These are phyloP conservation scores for Tangara arthus DNA, from an alignment of 2,797 vertebrate genomes.

Conservation along the genomic window DNA sequence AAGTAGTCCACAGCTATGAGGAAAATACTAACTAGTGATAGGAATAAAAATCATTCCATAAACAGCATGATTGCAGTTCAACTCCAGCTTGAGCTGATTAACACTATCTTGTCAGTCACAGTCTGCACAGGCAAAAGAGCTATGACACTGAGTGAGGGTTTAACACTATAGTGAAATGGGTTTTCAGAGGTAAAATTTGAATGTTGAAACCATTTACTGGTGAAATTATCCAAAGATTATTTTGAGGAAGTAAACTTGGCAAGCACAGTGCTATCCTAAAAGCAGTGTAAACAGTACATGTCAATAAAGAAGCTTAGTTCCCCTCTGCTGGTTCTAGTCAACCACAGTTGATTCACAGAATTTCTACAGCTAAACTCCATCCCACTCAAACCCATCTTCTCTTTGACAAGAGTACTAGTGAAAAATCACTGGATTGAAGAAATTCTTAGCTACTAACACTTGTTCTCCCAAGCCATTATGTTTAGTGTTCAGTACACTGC, in stretches of 20 bases:
- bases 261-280: neutral
- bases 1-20: neutral
- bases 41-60: neutral
- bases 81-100: neutral
- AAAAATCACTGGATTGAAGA: neutral
- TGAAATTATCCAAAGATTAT: neutral
- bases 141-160: fast-evolving
- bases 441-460: neutral
- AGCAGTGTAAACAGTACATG: neutral
- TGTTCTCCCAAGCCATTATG: neutral
- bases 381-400: neutral
- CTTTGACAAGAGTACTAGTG: neutral
- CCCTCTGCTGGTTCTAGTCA: neutral
- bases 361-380: neutral
- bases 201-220: neutral
- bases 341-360: neutral
- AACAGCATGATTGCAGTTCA: neutral
- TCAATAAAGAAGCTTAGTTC: neutral
- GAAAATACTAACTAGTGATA: neutral
- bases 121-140: neutral
- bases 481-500: neutral
- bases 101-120: neutral
- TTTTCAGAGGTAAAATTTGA: neutral
- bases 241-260: neutral
- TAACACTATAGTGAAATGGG: neutral